These are phyloP conservation scores for Phengaris alcon DNA, from an alignment of 2,888 invertebrate species.

Conservation along the genomic window DNA sequence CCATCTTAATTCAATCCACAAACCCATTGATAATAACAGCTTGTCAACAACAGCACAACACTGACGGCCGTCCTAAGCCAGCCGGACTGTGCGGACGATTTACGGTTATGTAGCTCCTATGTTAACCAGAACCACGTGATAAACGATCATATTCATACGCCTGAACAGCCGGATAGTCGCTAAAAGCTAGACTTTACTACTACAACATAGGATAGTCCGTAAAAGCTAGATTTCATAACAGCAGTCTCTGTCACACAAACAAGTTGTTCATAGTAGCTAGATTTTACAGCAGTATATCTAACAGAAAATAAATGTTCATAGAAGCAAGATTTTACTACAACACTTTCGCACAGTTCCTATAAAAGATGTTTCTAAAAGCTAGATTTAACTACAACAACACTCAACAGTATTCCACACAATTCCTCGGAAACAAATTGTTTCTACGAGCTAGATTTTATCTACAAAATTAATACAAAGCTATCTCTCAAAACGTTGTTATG, in stretches of 20 bases:
- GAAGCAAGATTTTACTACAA: too few species aligned
- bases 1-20: constrained; percentile 10
- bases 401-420: too few species aligned
- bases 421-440: too few species aligned
- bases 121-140: constrained; percentile 13
- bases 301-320: too few species aligned
- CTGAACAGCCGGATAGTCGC: background rate
- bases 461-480: background rate
- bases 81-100: background rate
- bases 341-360: too few species aligned
- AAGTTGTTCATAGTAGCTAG: too few species aligned
- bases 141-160: constrained; percentile 22
- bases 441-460: too few species aligned
- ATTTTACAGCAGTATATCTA: too few species aligned
- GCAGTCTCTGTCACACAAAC: too few species aligned
- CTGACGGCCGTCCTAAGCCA: background rate
- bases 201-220: background rate
- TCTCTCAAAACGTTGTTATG: background rate
- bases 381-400: too few species aligned
- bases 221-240: background rate
- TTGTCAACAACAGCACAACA: constrained; percentile 12
- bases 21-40: constrained; percentile 22
- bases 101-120: constrained; percentile 25
- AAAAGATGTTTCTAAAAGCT: too few species aligned
- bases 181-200: background rate